Base-by-base conservation (phyloP, 1,140 invertebrate genomes). In the Eulimnadia texana region DNA sequence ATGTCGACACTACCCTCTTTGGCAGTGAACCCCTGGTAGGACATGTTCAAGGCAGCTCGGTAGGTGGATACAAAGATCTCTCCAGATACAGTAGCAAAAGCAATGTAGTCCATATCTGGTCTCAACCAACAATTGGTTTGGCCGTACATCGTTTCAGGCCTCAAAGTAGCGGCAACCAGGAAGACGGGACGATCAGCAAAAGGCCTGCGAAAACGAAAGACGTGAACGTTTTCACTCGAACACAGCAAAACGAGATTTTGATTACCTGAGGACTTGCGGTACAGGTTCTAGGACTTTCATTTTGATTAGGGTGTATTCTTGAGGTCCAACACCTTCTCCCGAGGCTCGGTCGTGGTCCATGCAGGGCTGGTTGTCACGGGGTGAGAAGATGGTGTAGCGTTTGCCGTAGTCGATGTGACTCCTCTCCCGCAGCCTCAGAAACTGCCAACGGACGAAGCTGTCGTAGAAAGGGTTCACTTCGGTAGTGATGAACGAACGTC, bases 81-180 rank as follows among this genome's bases (percentile, higher is more conserved):
- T 3, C 74, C 69, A 19, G 61, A 61, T 2, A 65, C 67, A 3
- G 82, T 81, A 68, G 83, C 77, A 73, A 92, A 88, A 16, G 86
- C 92, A 67, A 95, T 82, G 69, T 98, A 98, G 63, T 82, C 83
- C 66, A 98, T 93, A 68, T 97, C 92, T 2, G 97, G 97, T 70
- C 86, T 85, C 1, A 99, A 71, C 93, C 95, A 99, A 72, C 95
- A 98, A 72, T 99, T 99, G 0, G 97, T 99, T 77, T 99, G 97
- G 2, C 97, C 97, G 73, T 98, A 99, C 96, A 99, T 99, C 1
- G 97, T 99, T 77, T 99, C 97, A 11, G 96, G 95, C 65, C 95
- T 77, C 3, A 99, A 74, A 19, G 97, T 99, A n/a, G 93, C 97
- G 49, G 95, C 94, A 13, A 99, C 93, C 53, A 99, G 78, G 72